Evolutionary conservation across 2,797 vertebrate genomes (phyloP).

Genomic region (Anas acuta): DNA sequence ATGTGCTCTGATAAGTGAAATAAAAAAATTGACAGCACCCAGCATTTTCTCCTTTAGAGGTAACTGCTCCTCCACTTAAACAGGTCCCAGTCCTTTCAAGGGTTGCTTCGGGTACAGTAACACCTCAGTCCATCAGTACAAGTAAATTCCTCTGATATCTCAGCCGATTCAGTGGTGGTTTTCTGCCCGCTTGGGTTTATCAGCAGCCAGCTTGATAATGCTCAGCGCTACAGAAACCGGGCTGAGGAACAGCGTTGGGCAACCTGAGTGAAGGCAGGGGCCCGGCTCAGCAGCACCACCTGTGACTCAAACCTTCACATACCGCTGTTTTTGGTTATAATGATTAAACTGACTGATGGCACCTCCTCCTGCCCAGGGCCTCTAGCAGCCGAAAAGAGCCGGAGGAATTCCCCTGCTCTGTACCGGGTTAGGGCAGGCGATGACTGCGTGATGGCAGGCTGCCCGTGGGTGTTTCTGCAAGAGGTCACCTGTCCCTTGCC

Average conservation of each 20-base stretch:
- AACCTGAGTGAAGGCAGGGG: not conserved
- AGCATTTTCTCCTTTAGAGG: not conserved
- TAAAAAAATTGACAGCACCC: not conserved
- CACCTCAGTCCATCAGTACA: not conserved
- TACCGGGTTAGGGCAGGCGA: not conserved
- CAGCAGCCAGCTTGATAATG: not conserved
- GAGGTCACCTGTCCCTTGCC: not conserved
- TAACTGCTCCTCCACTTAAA: not conserved
- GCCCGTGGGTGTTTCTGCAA: not conserved
- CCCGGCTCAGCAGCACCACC: not conserved
- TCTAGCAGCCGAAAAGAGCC: not conserved
- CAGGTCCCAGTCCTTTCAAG: not conserved
- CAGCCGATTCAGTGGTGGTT: not conserved
- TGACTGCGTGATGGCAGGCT: not conserved
- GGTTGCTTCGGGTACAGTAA: not conserved
- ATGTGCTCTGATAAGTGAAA: not conserved
- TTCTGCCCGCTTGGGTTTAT: not conserved
- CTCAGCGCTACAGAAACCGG: not conserved
- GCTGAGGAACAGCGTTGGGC: not conserved
- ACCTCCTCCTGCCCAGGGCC: not conserved
- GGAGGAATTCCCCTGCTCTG: not conserved
- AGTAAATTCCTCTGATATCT: not conserved
- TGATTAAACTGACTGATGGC: not conserved
- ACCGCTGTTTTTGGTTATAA: constrained; percentile 27
- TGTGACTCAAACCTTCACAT: constrained; percentile 18